Evolutionary conservation across 2,888 invertebrate genomes (phyloP).

Genomic region (Xiphydria camelus): DNA sequence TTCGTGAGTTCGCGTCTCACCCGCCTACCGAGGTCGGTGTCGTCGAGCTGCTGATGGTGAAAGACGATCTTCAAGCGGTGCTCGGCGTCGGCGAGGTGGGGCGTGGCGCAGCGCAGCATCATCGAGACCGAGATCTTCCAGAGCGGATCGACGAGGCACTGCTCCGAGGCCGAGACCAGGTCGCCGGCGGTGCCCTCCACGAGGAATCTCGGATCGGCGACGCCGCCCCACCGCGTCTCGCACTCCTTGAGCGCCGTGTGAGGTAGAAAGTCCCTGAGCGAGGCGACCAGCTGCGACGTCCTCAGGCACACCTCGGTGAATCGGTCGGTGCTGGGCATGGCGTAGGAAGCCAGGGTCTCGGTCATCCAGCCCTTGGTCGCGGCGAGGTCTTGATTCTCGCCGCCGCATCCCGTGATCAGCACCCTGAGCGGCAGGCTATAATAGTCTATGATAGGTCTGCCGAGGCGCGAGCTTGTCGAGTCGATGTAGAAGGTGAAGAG

Average conservation of each 20-base stretch:
- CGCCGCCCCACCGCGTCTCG: conserved; percentile 75
- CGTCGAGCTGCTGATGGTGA: conserved; percentile 80
- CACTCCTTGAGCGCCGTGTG: conserved; percentile 74
- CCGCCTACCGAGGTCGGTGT: conserved; percentile 76
- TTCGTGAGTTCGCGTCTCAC: conserved; percentile 80
- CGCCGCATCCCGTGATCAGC: conserved; percentile 74
- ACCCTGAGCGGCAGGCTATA: conserved; percentile 79
- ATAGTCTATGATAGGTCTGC: conserved; percentile 73
- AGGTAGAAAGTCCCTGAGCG: conserved; percentile 77
- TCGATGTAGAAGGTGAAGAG: conserved; percentile 86
- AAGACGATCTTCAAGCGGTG: conserved; percentile 82
- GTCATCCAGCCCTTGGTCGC: conserved; percentile 85
- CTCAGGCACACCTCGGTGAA: conserved; percentile 82
- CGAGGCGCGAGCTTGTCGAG: conserved; percentile 77
- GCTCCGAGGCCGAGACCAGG: conserved; percentile 76
- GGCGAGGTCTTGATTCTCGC: conserved; percentile 65
- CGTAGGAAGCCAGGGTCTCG: conserved; percentile 83
- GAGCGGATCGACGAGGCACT: conserved; percentile 79
- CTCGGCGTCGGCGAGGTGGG: conserved; percentile 74
- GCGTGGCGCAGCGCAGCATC: conserved; percentile 69
- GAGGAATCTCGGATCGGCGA: conserved; percentile 75
- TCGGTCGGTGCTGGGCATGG: conserved; percentile 80
- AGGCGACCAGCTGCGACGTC: conserved; percentile 79
- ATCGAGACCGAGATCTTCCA: conserved; percentile 73
- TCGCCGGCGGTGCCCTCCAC: conserved; percentile 81